These are phyloP conservation scores for Antennarius maculatus DNA, from an alignment of 2,797 vertebrate species.

Conservation along the genomic window DNA sequence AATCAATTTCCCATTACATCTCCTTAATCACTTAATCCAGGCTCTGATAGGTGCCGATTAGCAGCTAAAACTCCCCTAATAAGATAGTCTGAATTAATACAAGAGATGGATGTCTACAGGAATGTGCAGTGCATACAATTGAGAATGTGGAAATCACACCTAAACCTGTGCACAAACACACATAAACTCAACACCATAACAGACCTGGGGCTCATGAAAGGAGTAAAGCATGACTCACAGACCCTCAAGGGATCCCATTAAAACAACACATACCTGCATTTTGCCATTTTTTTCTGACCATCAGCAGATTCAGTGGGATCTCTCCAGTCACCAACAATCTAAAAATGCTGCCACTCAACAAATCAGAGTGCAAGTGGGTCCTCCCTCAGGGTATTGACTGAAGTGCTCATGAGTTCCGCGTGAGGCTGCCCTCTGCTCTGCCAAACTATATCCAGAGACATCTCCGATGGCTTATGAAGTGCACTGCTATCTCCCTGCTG, in stretches of 20 bases:
- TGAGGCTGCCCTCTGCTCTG: constrained; percentile 14
- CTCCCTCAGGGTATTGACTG: constrained; percentile 43
- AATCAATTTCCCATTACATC: constrained; percentile 67
- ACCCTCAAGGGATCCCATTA: constrained; percentile 68
- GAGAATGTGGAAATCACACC: constrained; percentile 1
- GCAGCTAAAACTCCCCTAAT: constrained; percentile 38
- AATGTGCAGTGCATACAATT: constrained; percentile 35
- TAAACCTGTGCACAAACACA: constrained; percentile 6
- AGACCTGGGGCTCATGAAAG: constrained; percentile 45
- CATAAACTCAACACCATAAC: constrained; percentile 4
- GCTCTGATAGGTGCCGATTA: constrained; percentile 53
- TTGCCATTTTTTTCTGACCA: constrained; percentile 39
- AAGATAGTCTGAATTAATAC: constrained; percentile 48
- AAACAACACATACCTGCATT: constrained; percentile 55
- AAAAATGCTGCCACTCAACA: constrained; percentile 63
- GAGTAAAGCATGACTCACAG: constrained; percentile 47
- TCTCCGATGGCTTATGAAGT: constrained; percentile 18
- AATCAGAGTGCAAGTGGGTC: constrained; percentile 20
- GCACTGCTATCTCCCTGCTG: constrained; percentile 28
- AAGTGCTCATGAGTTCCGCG: constrained; percentile 30
- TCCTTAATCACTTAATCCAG: constrained; percentile 70
- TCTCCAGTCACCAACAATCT: constrained; percentile 55
- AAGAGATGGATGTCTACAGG: constrained; percentile 33
- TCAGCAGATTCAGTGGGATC: constrained; percentile 62
- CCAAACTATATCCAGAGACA: constrained; percentile 19